These are phyloP conservation scores for Dolichoris vasculosae DNA, from an alignment of 1,140 invertebrate genomes.

Conservation along the genomic window DNA sequence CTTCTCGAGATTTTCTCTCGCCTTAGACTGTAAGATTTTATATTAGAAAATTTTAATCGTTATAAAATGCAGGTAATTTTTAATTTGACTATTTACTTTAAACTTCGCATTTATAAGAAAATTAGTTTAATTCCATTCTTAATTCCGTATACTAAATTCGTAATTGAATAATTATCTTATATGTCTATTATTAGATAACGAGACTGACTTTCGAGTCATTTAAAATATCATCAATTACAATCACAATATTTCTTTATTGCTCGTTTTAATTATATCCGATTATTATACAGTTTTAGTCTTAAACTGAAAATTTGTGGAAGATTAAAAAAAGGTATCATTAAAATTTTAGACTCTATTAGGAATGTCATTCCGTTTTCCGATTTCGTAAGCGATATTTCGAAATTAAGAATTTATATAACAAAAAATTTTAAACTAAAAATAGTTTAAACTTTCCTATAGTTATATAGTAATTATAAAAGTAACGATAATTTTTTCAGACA, in stretches of 20 bases:
- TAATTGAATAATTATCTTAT: neutral
- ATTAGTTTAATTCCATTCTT: neutral
- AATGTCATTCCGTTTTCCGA: neutral
- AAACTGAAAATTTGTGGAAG: neutral
- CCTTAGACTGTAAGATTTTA: too few species aligned
- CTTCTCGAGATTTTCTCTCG: too few species aligned
- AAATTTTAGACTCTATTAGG: neutral
- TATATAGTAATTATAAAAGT: neutral
- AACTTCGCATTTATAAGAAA: neutral
- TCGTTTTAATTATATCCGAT: neutral
- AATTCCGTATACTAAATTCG: neutral
- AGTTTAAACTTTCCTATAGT: neutral
- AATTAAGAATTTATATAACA: too few species aligned
- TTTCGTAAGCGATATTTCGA: neutral
- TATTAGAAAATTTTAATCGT: too few species aligned
- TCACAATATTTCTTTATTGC: neutral
- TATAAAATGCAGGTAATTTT: too few species aligned
- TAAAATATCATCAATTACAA: slow-evolving; percentile 6
- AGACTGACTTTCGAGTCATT: neutral
- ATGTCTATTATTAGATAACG: neutral
- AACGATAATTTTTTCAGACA: neutral
- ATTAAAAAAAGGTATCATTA: slow-evolving; percentile 4
- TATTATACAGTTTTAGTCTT: neutral
- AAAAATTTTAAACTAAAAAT: neutral
- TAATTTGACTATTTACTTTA: neutral